These are phyloP conservation scores for Ciconia maguari DNA, from an alignment of 2,113 vertebrate species.

Conservation along the genomic window DNA sequence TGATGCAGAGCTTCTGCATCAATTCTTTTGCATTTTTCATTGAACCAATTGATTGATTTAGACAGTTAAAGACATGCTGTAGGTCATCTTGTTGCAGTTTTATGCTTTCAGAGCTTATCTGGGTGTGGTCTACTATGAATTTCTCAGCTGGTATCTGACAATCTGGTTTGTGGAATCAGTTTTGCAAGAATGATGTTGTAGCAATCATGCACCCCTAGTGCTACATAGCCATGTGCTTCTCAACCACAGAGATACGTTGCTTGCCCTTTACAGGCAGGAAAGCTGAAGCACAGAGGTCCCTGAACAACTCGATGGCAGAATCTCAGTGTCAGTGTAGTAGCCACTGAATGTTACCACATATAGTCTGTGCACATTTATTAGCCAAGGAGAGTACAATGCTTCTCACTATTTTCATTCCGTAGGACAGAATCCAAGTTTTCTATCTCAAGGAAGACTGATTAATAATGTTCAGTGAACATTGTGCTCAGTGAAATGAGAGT, in stretches of 20 bases:
- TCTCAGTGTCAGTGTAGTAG: not conserved
- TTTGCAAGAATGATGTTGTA: constrained; percentile 54
- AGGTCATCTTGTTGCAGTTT: not conserved
- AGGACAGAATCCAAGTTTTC: not conserved
- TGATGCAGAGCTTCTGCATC: not conserved
- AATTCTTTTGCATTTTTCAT: not conserved
- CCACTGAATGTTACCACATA: not conserved
- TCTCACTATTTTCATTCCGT: not conserved
- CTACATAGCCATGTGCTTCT: not conserved
- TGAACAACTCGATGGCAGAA: not conserved
- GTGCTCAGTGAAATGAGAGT: not conserved
- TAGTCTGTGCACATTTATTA: not conserved
- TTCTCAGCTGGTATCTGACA: constrained; percentile 52
- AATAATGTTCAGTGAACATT: not conserved
- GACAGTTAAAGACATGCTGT: not conserved
- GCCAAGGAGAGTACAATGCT: not conserved
- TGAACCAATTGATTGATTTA: not conserved
- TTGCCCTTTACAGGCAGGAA: not conserved
- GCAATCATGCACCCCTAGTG: not conserved
- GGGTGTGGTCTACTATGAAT: constrained; percentile 48
- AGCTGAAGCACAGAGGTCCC: not conserved
- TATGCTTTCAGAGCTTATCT: not conserved
- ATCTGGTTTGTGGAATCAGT: constrained; percentile 55
- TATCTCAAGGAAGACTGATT: not conserved
- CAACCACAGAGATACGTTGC: accelerated